Conservation (phyloP, 2,888 invertebrate species). For the Alcis repandata region DNA sequence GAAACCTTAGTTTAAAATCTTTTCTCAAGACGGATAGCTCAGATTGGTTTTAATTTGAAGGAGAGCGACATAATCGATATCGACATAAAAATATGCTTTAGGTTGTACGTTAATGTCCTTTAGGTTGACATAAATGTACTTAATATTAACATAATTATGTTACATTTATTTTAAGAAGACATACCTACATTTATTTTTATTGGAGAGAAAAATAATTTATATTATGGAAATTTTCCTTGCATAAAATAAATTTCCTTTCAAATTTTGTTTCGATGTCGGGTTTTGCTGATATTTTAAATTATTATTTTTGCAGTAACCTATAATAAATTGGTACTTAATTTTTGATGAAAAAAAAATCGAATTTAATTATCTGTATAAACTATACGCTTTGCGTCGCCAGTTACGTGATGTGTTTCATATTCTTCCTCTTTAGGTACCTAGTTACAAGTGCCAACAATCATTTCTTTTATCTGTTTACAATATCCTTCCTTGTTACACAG, state of each 20-base stretch:
- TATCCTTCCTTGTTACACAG: constrained; percentile 38
- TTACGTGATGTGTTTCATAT: constrained; percentile 8
- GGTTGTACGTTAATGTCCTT: too few relatives aligned
- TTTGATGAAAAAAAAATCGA: background rate
- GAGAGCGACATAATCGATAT: too few relatives aligned
- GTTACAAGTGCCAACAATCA: constrained; percentile 56
- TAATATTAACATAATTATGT: too few relatives aligned
- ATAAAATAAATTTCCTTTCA: background rate
- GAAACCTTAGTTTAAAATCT: constrained; percentile 13
- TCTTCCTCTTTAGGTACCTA: constrained; percentile 44
- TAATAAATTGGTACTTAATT: background rate
- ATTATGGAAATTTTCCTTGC: background rate
- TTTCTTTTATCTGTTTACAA: constrained; percentile 43
- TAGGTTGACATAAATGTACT: background rate
- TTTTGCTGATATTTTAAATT: background rate
- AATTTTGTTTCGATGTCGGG: background rate
- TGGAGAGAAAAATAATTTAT: too few relatives aligned
- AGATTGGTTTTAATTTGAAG: too few relatives aligned
- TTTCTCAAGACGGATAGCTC: constrained; percentile 3
- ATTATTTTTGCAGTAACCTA: background rate
- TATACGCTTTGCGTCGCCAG: background rate
- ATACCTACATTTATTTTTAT: background rate
- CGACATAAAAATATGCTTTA: too few relatives aligned
- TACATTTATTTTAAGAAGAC: background rate
- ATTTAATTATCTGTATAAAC: background rate